Evolutionary conservation across 2,113 vertebrate species (phyloP), one percentile per base, ranked within the genome.

Genomic region (Nibea albiflora): DNA sequence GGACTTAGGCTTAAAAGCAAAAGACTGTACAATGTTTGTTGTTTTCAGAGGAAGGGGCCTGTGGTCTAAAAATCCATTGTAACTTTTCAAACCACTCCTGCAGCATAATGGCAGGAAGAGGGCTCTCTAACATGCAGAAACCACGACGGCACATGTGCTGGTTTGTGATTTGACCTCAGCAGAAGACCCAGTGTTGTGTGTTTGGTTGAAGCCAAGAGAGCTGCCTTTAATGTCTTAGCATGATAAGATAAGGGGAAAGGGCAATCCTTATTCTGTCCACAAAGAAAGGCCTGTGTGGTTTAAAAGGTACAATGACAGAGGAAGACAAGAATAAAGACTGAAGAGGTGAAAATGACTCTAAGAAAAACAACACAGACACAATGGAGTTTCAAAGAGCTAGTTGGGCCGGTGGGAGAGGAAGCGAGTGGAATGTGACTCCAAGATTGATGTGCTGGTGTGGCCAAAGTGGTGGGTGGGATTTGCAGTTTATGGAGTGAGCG

Each of bases 341-440:
- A 60, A 4, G 17, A 72, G 35, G n/a, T 11, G 50, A 20, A 50
- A 16, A 52, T 8, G 50, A 20, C 5, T 15, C 12, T 4, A 26
- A 54, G 26, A 68, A 44, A 14, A 54, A 53, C 67, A 50, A 26
- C 31, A 16, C 5, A 50, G 11, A 47, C 19, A 61, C 31, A 54
- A 47, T 20, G 14, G 42, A 53, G 20, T 10, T 26, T 57, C 17
- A 54, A n/a, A 39, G 19, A 70, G 28, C n/a, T 49, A 64, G 17
- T 76, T 14, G 67, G 24, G 52, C 14, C n/a, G 42, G 46, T 22
- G 50, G 58, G 57, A 79, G 26, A 83, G 26, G 49, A 69, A 56
- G 69, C 20, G 12, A 54, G 67, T 58, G 72, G 73, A 46, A n/a
- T 73, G 54, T 69, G 75, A 77, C 76, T 64, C 49, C 24, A 77